Conservation (phyloP, 2,113 vertebrate genomes). For the Drymodes brunneopygia region DNA sequence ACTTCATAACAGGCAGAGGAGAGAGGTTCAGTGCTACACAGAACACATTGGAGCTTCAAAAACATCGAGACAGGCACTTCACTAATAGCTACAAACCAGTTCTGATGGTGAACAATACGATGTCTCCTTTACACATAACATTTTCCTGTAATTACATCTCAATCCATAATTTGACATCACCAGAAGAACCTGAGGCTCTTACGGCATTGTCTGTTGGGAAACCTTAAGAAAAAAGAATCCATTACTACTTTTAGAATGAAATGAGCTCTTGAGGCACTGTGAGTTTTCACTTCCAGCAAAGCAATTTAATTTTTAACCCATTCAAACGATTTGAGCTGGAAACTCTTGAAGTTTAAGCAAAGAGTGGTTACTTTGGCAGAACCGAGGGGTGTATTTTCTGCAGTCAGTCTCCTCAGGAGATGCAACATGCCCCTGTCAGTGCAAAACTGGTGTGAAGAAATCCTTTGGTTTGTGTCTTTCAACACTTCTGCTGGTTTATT, state of each 20-base stretch:
- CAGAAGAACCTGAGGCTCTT: not conserved
- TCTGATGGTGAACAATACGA: not conserved
- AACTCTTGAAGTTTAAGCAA: not conserved
- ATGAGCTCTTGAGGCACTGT: not conserved
- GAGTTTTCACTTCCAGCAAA: not conserved
- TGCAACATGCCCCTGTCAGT: not conserved
- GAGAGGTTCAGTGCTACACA: not conserved
- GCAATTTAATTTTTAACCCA: not conserved
- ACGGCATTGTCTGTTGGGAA: not conserved
- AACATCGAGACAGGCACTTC: not conserved
- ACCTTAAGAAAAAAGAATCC: not conserved
- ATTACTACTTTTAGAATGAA: not conserved
- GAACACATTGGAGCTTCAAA: rapidly evolving
- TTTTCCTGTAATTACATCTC: not conserved
- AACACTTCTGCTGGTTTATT: not conserved
- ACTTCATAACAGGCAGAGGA: not conserved
- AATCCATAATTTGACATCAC: not conserved
- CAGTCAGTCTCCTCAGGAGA: not conserved
- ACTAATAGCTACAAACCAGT: not conserved
- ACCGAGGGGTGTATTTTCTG: not conserved
- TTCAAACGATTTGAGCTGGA: not conserved
- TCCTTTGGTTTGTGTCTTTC: constrained; percentile 14
- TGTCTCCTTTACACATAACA: not conserved
- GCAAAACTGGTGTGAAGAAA: not conserved
- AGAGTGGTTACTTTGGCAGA: not conserved